Evolutionary conservation across 1,140 invertebrate species (phyloP).

Genomic region (Hesperophylax magnus): DNA sequence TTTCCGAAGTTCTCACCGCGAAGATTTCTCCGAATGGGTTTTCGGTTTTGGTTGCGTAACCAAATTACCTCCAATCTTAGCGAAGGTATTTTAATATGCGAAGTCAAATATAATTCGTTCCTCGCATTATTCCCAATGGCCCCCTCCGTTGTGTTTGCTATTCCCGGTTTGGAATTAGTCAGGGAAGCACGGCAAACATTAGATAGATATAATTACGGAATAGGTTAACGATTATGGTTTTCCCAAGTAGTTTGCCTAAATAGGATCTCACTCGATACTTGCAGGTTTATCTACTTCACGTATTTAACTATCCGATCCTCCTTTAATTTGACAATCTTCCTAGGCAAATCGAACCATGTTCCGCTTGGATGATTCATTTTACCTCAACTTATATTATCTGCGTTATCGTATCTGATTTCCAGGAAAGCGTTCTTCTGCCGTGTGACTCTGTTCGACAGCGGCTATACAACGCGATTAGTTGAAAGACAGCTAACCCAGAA

Average conservation of each 20-base stretch:
- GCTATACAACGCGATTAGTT: too few relatives aligned
- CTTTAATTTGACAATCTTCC: too few relatives aligned
- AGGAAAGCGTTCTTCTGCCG: too few relatives aligned
- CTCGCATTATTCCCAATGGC: slow-evolving; percentile 3
- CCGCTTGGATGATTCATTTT: too few relatives aligned
- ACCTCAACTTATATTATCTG: too few relatives aligned
- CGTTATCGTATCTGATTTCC: too few relatives aligned
- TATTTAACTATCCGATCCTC: too few relatives aligned
- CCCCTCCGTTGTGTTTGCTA: neutral
- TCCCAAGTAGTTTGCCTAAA: neutral
- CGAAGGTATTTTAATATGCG: too few relatives aligned
- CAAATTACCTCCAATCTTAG: neutral
- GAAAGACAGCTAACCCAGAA: too few relatives aligned
- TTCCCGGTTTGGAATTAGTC: neutral
- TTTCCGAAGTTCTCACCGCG: neutral
- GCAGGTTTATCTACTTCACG: too few relatives aligned
- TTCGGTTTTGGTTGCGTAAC: neutral
- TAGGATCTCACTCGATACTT: neutral
- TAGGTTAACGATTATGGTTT: slow-evolving; percentile 15
- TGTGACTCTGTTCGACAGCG: too few relatives aligned
- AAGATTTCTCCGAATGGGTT: neutral
- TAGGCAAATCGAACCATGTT: too few relatives aligned
- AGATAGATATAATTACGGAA: slow-evolving; percentile 41
- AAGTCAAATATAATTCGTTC: neutral
- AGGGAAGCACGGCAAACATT: slow-evolving; percentile 16